A percentile compares a stretch with the other conserved stretches of the same genome.
Evolutionary conservation across 2,113 vertebrate genomes (phyloP).

Genomic region (human): DNA sequence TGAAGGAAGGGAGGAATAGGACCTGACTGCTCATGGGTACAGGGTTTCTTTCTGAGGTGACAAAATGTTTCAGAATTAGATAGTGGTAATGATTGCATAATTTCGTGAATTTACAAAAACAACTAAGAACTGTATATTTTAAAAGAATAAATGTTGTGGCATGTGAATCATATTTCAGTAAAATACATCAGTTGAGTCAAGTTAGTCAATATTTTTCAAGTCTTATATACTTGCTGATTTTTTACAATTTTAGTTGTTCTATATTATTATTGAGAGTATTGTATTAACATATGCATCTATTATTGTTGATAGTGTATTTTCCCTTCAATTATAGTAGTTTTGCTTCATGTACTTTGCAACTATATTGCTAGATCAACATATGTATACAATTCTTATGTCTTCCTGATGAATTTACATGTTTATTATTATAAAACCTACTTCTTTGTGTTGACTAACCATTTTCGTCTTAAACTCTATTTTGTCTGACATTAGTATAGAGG

Average conservation of each 20-base stretch:
- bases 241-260: not conserved
- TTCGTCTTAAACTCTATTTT: not conserved
- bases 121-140: not conserved
- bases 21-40: not conserved
- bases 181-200: not conserved
- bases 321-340: not conserved
- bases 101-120: not conserved
- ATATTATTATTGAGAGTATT: not conserved
- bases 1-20: not conserved
- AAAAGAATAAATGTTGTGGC: not conserved
- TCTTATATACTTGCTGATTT: not conserved
- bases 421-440: not conserved
- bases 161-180: not conserved
- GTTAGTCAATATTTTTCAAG: not conserved
- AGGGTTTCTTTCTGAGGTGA: not conserved
- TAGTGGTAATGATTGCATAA: not conserved
- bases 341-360: too few species aligned
- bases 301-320: not conserved
- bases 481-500: not conserved
- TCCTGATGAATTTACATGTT: not conserved
- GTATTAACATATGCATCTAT: not conserved
- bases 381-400: not conserved
- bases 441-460: not conserved
- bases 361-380: not conserved
- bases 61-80: not conserved